These are phyloP conservation scores for Murina feae DNA, from an alignment of 2,113 vertebrate genomes.

Conservation along the genomic window DNA sequence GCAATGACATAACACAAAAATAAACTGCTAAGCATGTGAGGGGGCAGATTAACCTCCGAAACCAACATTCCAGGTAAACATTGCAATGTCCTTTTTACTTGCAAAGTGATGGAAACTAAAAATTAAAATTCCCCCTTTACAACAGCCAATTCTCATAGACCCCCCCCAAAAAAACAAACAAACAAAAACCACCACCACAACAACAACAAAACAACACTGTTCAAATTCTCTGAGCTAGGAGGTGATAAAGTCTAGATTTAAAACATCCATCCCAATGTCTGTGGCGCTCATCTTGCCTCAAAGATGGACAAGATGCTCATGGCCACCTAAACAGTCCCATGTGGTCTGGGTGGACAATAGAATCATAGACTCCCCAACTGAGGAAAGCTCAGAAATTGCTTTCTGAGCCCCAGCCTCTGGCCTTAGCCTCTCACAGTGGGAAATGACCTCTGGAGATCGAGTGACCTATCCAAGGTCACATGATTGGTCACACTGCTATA, in stretches of 20 bases:
- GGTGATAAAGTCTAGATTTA: not conserved
- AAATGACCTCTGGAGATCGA: not conserved
- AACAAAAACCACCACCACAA: not conserved
- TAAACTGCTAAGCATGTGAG: too few species aligned
- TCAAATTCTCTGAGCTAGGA: not conserved
- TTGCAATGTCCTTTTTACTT: not conserved
- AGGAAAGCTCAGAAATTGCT: not conserved
- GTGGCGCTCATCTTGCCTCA: not conserved
- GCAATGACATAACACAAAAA: not conserved
- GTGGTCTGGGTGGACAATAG: accelerated
- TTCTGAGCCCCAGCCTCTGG: too few species aligned
- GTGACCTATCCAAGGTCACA: not conserved
- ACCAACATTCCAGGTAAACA: not conserved
- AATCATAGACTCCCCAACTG: accelerated
- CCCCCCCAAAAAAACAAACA: not conserved
- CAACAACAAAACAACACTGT: not conserved
- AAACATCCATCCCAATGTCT: not conserved
- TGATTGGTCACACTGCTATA: accelerated
- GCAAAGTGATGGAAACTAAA: not conserved
- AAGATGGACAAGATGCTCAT: not conserved
- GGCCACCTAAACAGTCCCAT: not conserved
- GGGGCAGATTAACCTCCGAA: not conserved
- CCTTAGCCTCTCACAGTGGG: not conserved
- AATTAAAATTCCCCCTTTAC: not conserved
- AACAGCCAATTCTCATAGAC: too few species aligned